phyloP scores from a whole-genome alignment of 2,888 invertebrate genomes.

The Lasioglossum figueresi region DNA sequence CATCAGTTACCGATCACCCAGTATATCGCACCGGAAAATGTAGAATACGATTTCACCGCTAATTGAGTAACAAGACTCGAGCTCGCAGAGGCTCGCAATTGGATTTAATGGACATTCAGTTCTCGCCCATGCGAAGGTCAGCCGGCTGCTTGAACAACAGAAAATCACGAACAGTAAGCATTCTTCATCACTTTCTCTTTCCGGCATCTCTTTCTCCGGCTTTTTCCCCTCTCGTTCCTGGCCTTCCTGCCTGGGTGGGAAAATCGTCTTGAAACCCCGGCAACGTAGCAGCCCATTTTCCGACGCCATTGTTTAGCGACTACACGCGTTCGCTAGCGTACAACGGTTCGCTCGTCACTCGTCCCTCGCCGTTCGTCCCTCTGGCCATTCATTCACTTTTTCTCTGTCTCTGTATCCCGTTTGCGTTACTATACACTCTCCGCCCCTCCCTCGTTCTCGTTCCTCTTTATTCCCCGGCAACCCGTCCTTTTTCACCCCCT shows the following conservation, averaged over 20 bases:
- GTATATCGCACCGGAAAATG: not conserved
- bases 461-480: not conserved
- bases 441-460: not conserved
- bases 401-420: constrained; percentile 28
- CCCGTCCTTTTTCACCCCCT: not conserved
- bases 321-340: constrained; percentile 49
- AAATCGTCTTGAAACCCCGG: constrained; percentile 39
- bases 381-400: constrained; percentile 13
- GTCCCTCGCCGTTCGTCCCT: constrained; percentile 26
- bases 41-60: not conserved
- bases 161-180: constrained; percentile 28
- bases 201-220: constrained; percentile 9
- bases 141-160: not conserved
- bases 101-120: not conserved
- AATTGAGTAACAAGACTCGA: not conserved
- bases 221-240: not conserved
- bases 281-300: constrained; percentile 59
- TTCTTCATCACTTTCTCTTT: constrained; percentile 33
- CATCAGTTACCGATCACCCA: not conserved
- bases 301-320: constrained; percentile 63
- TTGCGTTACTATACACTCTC: constrained; percentile 19
- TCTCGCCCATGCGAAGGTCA: not conserved
- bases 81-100: not conserved
- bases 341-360: constrained; percentile 45
- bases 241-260: not conserved